Conservation (phyloP, 2,113 vertebrate genomes). For the Siniperca knerii region DNA sequence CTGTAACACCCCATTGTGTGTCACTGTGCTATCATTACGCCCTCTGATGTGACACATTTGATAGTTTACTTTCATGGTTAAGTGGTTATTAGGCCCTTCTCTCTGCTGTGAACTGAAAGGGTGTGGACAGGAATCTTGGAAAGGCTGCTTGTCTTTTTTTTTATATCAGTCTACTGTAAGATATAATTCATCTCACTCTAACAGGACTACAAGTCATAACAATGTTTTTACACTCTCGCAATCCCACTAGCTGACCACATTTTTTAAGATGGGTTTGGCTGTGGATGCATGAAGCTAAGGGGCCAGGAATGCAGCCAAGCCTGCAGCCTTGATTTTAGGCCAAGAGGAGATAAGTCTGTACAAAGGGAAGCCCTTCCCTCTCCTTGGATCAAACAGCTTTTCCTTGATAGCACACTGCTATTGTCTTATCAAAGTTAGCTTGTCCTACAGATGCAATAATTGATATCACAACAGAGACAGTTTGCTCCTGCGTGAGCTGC, state of each 20-base stretch:
- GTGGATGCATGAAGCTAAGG: background rate
- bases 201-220: background rate
- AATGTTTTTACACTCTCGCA: background rate
- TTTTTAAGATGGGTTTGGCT: conserved; percentile 21
- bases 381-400: background rate
- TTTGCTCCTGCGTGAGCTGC: background rate
- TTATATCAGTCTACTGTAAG: background rate
- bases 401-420: conserved; percentile 33
- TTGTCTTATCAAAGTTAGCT: conserved; percentile 29
- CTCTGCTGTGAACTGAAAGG: background rate
- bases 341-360: conserved; percentile 61
- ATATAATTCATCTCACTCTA: conserved; percentile 1
- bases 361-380: conserved; percentile 68
- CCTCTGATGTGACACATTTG: background rate
- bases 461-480: background rate
- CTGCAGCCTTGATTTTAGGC: conserved; percentile 58
- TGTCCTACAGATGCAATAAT: conserved; percentile 20
- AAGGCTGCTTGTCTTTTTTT: background rate
- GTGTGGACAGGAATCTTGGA: conserved; percentile 43
- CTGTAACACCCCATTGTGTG: too few species aligned
- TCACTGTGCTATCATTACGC: background rate
- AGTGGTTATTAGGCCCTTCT: background rate
- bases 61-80: background rate
- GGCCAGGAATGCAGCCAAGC: conserved; percentile 40
- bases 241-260: conserved; percentile 1